Evolutionary conservation across 2,113 vertebrate species (phyloP).

Genomic region (Triplophysa tibetana): DNA sequence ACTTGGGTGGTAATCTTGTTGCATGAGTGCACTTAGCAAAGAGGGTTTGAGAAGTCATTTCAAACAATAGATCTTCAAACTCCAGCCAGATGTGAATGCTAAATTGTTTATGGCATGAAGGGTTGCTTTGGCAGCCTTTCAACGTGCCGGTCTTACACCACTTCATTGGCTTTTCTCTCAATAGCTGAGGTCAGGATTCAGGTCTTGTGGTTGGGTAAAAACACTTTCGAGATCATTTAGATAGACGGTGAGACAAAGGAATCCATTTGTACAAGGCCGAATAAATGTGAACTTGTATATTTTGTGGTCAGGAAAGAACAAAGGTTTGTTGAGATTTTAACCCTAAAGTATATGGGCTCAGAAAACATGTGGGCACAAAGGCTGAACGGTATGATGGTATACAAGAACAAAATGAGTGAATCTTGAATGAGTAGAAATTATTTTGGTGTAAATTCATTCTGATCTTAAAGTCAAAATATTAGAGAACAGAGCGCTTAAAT

Average conservation of each 20-base stretch:
- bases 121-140: conserved; percentile 11
- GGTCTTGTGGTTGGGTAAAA: background rate
- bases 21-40: conserved; percentile 13
- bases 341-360: no score
- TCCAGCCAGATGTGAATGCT: conserved; percentile 16
- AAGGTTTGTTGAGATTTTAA: no score
- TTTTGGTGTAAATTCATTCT: no score
- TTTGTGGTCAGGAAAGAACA: no score
- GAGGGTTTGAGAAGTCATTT: conserved; percentile 33
- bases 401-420: no score
- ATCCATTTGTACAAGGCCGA: background rate
- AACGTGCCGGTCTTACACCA: background rate
- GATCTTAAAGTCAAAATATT: no score
- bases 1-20: conserved; percentile 11
- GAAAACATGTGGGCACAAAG: no score
- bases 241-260: background rate
- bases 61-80: conserved; percentile 15
- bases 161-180: background rate
- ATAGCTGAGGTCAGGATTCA: background rate
- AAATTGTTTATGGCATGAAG: conserved; percentile 12
- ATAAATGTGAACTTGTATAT: no score
- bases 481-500: no score
- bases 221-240: background rate
- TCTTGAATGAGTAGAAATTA: no score
- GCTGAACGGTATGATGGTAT: no score